phyloP scores from a whole-genome alignment of 2,113 vertebrate species.

The Connochaetes taurinus region DNA sequence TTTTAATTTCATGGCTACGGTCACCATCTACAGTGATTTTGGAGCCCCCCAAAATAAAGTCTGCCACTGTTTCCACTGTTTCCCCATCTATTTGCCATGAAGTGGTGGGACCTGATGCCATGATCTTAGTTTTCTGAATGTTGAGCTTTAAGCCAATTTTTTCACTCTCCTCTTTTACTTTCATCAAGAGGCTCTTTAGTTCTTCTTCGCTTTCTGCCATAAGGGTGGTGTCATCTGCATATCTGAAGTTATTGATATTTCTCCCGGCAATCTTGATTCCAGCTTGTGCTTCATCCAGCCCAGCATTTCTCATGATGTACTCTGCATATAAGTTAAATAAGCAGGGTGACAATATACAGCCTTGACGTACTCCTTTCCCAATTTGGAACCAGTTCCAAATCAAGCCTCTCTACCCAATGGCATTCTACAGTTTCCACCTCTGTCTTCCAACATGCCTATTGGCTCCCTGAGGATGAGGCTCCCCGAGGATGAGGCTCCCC shows the following conservation, averaged over 20 bases:
- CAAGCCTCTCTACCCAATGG: fast-evolving
- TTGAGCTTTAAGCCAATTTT: not conserved
- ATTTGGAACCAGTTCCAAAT: not conserved
- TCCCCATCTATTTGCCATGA: not conserved
- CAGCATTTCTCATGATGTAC: not conserved
- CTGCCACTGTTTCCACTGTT: not conserved
- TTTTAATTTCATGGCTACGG: not conserved
- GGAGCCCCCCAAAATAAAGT: fast-evolving
- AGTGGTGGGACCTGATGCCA: not conserved
- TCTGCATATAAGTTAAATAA: not conserved
- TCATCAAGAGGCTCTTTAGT: not conserved
- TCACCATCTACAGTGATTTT: not conserved
- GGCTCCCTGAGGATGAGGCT: not conserved
- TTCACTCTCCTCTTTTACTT: not conserved
- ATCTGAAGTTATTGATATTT: not conserved
- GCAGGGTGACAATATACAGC: not conserved
- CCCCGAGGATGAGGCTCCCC: not conserved
- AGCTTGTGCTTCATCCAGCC: not conserved
- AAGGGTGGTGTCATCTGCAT: not conserved
- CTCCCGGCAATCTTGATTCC: not conserved
- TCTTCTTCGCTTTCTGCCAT: not conserved
- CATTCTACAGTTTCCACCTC: not conserved
- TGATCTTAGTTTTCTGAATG: not conserved
- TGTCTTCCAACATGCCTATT: not conserved
- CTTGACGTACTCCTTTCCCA: not conserved